Base-by-base conservation (phyloP, 2,888 invertebrate genomes). In the Gymnoscelis rufifasciata region DNA sequence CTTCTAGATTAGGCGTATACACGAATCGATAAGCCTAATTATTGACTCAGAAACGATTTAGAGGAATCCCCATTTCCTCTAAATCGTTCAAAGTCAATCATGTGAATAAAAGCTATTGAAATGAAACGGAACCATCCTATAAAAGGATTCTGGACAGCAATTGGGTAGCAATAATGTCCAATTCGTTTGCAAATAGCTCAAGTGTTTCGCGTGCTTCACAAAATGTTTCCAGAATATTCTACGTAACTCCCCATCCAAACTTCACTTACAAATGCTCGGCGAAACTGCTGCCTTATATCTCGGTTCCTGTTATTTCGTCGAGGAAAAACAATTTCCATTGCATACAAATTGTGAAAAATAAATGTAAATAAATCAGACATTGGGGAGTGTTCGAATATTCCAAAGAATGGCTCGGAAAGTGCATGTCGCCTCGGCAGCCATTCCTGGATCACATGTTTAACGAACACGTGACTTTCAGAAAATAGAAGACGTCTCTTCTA, bases 321-420 rank as follows among this genome's bases (percentile, higher is more conserved):
- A 45, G 44, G 28, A 30, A 42, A 44, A 47, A 52, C 42, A 43
- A 43, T 48, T 45, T 36, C 27, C 43, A 38, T 38, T 37, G 42
- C 44, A 44, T 47, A 28, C 47, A 51, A 47, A 47, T 47, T 51
- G 43, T 35, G 43, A 47, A 44, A 43, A 51, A 51, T 47, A 51
- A 45, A 45, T 33, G 36, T 47, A 45, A 44, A 44, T 42, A 47
- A 44, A 50, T 45, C 28, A 10, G 30, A 33, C 35, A 36, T 48
- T 14, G 30, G 23, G 27, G 27, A 19, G 14, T 11, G 38, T 29
- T 26, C 50, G 40, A 50, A 55, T 50, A 52, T 52, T 47, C 28
- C 46, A 48, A 44, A 13, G 39, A 35, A 27, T 51, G n/a, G n/a
- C n/a, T 48, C 39, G 46, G 46, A 43, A 42, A 39, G 33, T 31